Evolutionary conservation across 2,888 invertebrate species (phyloP), one percentile per base, ranked within the genome.

Genomic region (Nephrotoma flavescens): DNA sequence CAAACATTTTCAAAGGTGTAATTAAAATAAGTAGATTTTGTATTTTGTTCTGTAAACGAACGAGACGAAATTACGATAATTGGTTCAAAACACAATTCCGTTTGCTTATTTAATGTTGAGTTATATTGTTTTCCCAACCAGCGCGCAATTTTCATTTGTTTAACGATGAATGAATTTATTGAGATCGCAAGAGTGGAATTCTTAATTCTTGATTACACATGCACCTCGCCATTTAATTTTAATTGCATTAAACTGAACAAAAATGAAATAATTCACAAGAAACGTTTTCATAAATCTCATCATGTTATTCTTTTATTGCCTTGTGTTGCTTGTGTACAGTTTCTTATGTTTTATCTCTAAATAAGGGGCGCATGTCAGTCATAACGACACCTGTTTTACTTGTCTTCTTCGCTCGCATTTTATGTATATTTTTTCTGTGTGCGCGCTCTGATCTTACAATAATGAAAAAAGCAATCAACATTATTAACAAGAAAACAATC

Each of bases 281-380:
- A 71, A 31, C 11, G 71, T 71, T 71, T 71, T 71, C 71, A 71
- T 71, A 71, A 71, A 31, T 71, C 31, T 71, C 71, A 3, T 3
- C 2, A 31, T 71, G 71, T 71, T 71, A 31, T 71, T 71, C 71
- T 31, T 31, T 31, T 31, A 71, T 71, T 57, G n/a, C 52, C 15
- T 57, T 57, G n/a, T n/a, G n/a, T n/a, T n/a, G n/a, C n/a, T n/a
- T n/a, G 52, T 57, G 52, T 57, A 31, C 31, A 57, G 52, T 57
- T 31, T 71, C 31, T 71, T 71, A 71, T 71, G 71, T 71, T 71
- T 71, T 71, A 19, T 71, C 71, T 71, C 71, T 71, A 71, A 71
- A 71, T 71, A 85, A 85, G 44, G 85, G 85, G 85, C 85, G 85
- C 85, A 85, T 85, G 85, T 85, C 85, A 85, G 42, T 85, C 85